phyloP scores from a whole-genome alignment of 2,888 invertebrate genomes.

The Xestia rhomboidea region DNA sequence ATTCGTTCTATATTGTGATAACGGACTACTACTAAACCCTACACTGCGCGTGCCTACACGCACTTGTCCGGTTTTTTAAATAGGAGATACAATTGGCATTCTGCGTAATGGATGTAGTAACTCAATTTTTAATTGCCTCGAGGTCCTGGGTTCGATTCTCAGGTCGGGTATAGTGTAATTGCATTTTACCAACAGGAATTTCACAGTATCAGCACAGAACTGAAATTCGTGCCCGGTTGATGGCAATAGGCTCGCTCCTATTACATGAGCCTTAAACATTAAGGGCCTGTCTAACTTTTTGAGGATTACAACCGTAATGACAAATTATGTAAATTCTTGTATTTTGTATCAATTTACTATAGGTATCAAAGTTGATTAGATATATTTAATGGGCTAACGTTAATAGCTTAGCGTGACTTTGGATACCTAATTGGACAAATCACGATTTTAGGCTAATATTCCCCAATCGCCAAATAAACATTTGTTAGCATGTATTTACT shows the following conservation, averaged over 20 bases:
- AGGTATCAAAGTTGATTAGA: neutral
- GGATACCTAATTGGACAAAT: slow-evolving; percentile 14
- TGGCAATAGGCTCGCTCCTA: neutral
- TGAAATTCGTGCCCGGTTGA: neutral
- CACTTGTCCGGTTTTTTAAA: too few relatives aligned
- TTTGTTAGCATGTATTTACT: slow-evolving; percentile 21
- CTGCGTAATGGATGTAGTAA: neutral
- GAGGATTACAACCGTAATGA: neutral
- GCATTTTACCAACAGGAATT: neutral
- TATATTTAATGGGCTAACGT: neutral
- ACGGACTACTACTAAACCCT: too few relatives aligned
- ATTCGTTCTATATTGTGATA: too few relatives aligned
- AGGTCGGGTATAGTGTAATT: neutral
- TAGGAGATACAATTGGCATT: neutral
- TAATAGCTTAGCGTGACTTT: slow-evolving; percentile 45
- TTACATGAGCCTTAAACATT: neutral
- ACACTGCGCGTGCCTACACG: too few relatives aligned
- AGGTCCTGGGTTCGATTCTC: neutral
- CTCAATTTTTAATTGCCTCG: neutral
- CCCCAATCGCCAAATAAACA: slow-evolving; percentile 18
- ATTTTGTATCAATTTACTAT: neutral
- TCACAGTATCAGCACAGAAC: neutral
- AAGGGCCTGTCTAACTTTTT: neutral
- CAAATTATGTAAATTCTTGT: neutral
- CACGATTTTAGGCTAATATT: neutral